Conservation (phyloP, 1,140 invertebrate genomes). For the Drusus annulatus region DNA sequence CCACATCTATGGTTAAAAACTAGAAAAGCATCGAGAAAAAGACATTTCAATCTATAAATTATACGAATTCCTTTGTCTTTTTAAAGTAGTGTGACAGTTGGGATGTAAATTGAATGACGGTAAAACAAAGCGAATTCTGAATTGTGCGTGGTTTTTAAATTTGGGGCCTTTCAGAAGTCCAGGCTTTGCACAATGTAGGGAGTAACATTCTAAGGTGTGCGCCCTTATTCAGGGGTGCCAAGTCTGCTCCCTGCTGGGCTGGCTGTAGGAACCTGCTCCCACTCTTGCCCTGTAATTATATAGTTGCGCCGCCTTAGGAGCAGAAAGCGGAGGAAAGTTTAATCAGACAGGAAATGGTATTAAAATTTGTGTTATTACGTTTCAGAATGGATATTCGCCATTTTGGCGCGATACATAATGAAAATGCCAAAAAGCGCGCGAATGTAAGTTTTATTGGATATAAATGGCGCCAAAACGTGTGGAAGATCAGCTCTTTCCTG, state of each 20-base stretch:
- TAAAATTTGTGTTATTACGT: constrained; percentile 60
- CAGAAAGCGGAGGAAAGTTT: constrained; percentile 56
- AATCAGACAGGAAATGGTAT: constrained; percentile 60
- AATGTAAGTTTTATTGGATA: constrained; percentile 57
- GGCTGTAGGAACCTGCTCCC: not conserved
- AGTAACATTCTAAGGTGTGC: not conserved
- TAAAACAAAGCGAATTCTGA: too few relatives aligned
- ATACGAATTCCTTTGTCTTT: too few relatives aligned
- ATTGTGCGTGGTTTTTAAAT: too few relatives aligned
- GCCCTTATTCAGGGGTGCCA: not conserved
- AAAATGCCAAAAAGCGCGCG: constrained; percentile 50
- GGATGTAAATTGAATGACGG: too few relatives aligned
- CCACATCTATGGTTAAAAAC: too few relatives aligned
- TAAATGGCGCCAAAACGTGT: constrained; percentile 38
- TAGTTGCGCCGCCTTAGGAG: constrained; percentile 48
- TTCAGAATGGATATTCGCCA: constrained; percentile 55
- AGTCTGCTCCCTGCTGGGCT: not conserved
- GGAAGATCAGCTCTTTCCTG: not conserved
- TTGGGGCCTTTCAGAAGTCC: too few relatives aligned
- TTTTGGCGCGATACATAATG: constrained; percentile 54
- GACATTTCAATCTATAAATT: too few relatives aligned
- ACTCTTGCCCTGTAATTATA: constrained; percentile 57
- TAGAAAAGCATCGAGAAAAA: too few relatives aligned
- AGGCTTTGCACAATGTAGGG: too few relatives aligned
- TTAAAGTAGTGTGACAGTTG: too few relatives aligned